These are phyloP conservation scores for Laothoe populi DNA, from an alignment of 2,888 invertebrate species.

Conservation along the genomic window DNA sequence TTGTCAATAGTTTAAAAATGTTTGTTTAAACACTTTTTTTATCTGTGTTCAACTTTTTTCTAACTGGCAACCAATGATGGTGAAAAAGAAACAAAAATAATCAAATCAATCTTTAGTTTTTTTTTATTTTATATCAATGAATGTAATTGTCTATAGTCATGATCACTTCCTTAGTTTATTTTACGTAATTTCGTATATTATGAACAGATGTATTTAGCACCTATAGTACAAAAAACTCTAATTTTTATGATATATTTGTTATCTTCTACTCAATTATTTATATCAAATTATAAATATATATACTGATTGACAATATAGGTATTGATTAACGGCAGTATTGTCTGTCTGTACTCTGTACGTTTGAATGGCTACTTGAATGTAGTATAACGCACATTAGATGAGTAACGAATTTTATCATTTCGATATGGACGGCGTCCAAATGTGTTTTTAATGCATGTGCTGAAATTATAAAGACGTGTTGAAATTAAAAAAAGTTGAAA, in stretches of 20 bases:
- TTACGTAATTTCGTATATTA: constrained; percentile 12
- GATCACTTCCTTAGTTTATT: constrained; percentile 14
- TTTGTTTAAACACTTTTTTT: background rate
- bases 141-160: constrained; percentile 7
- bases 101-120: background rate
- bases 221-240: constrained; percentile 19
- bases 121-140: background rate
- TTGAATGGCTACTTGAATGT: constrained; percentile 21
- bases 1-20: background rate
- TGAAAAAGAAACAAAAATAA: background rate
- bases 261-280: constrained; percentile 17
- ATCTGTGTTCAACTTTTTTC: background rate
- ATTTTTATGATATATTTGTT: constrained; percentile 19
- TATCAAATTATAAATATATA: constrained; percentile 18
- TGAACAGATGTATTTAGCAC: constrained; percentile 21
- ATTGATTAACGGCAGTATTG: constrained; percentile 14
- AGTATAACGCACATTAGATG: constrained; percentile 24
- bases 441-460: background rate
- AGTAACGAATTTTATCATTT: constrained; percentile 20
- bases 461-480: background rate
- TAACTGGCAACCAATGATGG: background rate
- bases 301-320: constrained; percentile 16
- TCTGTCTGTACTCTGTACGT: constrained; percentile 22
- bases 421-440: constrained; percentile 16
- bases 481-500: background rate